These are phyloP conservation scores for Arenicola marina DNA, from an alignment of 2,888 invertebrate genomes.

Conservation along the genomic window DNA sequence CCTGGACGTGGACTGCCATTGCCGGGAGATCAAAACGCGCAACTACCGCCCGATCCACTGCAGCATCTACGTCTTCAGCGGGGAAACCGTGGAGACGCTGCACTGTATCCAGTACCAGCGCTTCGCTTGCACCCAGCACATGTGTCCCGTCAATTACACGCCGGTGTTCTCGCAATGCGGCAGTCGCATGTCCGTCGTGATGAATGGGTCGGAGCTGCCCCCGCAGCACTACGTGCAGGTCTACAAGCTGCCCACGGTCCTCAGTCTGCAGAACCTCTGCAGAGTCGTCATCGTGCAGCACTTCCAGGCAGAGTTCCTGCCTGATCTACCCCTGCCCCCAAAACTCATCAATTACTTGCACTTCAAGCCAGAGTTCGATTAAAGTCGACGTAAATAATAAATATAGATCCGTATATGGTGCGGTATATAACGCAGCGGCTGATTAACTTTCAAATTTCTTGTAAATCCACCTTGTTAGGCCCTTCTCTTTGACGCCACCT, in stretches of 20 bases:
- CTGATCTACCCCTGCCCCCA: constrained; percentile 52
- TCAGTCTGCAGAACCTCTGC: constrained; percentile 54
- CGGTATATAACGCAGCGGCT: no score
- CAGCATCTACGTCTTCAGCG: constrained; percentile 55
- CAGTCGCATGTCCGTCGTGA: constrained; percentile 56
- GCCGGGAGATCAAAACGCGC: constrained; percentile 53
- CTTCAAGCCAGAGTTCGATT: constrained; percentile 52
- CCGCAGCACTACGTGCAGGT: constrained; percentile 54
- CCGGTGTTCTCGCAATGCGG: constrained; percentile 57
- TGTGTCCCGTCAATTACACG: constrained; percentile 57
- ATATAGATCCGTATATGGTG: no score
- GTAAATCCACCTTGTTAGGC: no score
- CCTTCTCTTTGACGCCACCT: no score
- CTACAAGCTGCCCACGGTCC: constrained; percentile 53
- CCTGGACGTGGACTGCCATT: constrained; percentile 49
- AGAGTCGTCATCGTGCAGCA: constrained; percentile 53
- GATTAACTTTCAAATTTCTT: no score
- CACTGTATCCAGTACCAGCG: constrained; percentile 59
- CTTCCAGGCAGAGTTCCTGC: constrained; percentile 43
- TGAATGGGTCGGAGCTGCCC: constrained; percentile 51
- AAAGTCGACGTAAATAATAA: neutral
- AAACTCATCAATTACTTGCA: constrained; percentile 54
- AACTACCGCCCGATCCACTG: constrained; percentile 52
- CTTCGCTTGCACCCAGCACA: constrained; percentile 53
- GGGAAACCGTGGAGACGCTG: constrained; percentile 52